Evolutionary conservation across 1,140 invertebrate genomes (phyloP), one percentile per base, ranked within the genome.

Genomic region (Conus ventricosus): DNA sequence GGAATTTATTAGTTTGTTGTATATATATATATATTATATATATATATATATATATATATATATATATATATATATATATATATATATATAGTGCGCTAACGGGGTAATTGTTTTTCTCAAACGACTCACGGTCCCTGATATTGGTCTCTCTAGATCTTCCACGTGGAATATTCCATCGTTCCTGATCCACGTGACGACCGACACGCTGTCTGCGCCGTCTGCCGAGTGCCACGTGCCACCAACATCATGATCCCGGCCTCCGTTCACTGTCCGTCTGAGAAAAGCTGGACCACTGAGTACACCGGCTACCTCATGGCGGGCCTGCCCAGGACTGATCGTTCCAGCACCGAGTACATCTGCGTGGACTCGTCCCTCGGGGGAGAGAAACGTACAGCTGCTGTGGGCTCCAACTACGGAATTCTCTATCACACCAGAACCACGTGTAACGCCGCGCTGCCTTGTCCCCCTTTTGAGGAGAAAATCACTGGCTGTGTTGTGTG

Each of bases 201-300:
- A 7, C 25, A 88, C 10, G 20, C 1, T 25, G 51, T 88, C 57
- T 84, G n/a, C 15, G n/a, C 78, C 27, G 23, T 54, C 8, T 63
- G 60, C 54, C 27, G 54, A 51, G 20, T 39, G 67, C 51, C 15
- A 54, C n/a, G 87, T 27, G 39, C 57, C 25, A 55, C 39, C 54
- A 84, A 53, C 60, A 10, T 88, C 53, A 83, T 88, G 20, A 88
- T 60, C 25, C 60, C 53, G 54, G 81, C 20, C 25, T 71, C 23
- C 23, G 27, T 57, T 27, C 67, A 71, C 25, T 87, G 25, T 11
- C 23, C 60, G 7, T 60, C 0, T 15, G 8, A 60, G 8, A 75
- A 6, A 63, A 39, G 85, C 39, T 83, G 75, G 75, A 11, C 11
- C 11, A 3, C 8, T 10, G 75, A 76, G 75, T 76, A 76, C 75